Evolutionary conservation across 2,888 invertebrate genomes (phyloP).

Genomic region (Orchestes rusci): DNA sequence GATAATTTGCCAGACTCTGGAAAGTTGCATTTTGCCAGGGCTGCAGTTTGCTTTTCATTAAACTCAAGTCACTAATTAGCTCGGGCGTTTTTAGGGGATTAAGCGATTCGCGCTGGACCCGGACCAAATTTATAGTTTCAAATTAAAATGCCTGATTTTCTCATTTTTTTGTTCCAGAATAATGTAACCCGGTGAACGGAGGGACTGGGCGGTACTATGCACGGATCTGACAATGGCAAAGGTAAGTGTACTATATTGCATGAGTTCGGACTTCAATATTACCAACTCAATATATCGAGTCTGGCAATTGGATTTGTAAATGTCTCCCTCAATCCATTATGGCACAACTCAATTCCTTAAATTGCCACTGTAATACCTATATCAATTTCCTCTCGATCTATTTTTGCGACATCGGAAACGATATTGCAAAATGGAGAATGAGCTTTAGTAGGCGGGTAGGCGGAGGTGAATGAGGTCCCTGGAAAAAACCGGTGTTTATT

Average conservation of each 20-base stretch:
- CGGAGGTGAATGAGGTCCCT: too few species aligned
- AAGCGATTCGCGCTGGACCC: too few species aligned
- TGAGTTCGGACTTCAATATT: too few species aligned
- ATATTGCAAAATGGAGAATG: slow-evolving; percentile 15
- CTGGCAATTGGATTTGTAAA: slow-evolving; percentile 24
- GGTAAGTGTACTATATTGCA: slow-evolving; percentile 39
- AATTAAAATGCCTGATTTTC: too few species aligned
- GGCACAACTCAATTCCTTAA: slow-evolving; percentile 23
- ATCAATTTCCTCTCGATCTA: slow-evolving; percentile 20
- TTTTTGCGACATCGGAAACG: slow-evolving; percentile 20
- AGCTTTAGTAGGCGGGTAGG: slow-evolving; percentile 5
- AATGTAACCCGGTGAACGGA: slow-evolving; percentile 9
- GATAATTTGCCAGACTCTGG: too few species aligned
- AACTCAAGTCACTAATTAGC: slow-evolving; percentile 10
- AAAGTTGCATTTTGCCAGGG: too few species aligned
- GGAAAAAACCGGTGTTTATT: too few species aligned
- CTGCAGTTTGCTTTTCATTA: slow-evolving; percentile 15
- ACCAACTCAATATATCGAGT: too few species aligned
- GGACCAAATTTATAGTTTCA: too few species aligned
- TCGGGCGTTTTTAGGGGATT: slow-evolving; percentile 3
- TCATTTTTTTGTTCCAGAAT: slow-evolving; percentile 11
- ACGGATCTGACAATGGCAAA: slow-evolving; percentile 46
- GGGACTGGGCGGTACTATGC: slow-evolving; percentile 39
- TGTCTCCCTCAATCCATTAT: slow-evolving; percentile 17
- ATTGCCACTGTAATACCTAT: slow-evolving; percentile 22